phyloP scores from a whole-genome alignment of 37 sponge, comb jelly and placozoan genomes.

The Ianthella basta region DNA sequence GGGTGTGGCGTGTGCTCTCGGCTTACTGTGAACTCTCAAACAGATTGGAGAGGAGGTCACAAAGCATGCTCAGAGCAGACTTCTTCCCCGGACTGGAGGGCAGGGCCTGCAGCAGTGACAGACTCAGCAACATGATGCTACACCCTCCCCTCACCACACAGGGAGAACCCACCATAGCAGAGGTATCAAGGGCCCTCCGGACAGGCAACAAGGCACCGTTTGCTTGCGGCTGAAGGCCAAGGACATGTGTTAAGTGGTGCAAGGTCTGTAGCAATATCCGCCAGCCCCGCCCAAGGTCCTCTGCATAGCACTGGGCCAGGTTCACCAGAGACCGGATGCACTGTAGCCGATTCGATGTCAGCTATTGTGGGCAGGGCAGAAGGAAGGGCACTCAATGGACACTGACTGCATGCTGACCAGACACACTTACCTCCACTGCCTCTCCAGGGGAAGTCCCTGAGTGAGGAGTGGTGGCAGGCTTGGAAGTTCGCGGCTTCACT shows the following conservation, averaged over 20 bases:
- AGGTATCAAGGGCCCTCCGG: background rate
- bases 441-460: background rate
- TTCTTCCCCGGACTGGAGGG: slow-evolving; percentile 38
- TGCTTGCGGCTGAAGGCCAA: slow-evolving; percentile 46
- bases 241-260: slow-evolving; percentile 53
- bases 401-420: background rate
- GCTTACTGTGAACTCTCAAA: slow-evolving; percentile 79
- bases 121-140: too few species aligned
- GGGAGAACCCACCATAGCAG: slow-evolving; percentile 19
- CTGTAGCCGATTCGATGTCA: slow-evolving; percentile 86
- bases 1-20: too few species aligned
- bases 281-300: slow-evolving; percentile 85
- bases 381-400: background rate
- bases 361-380: slow-evolving; percentile 23
- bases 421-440: background rate
- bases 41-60: slow-evolving; percentile 61
- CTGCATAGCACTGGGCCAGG: slow-evolving; percentile 87
- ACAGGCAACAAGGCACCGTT: slow-evolving; percentile 34
- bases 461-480: background rate
- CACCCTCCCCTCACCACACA: too few species aligned
- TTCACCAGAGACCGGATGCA: slow-evolving; percentile 80
- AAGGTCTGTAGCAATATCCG: slow-evolving; percentile 74
- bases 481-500: background rate
- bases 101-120: background rate
- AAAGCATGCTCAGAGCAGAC: slow-evolving; percentile 30